These are phyloP conservation scores for Trachurus trachurus DNA, from an alignment of 2,797 vertebrate species.

Conservation along the genomic window DNA sequence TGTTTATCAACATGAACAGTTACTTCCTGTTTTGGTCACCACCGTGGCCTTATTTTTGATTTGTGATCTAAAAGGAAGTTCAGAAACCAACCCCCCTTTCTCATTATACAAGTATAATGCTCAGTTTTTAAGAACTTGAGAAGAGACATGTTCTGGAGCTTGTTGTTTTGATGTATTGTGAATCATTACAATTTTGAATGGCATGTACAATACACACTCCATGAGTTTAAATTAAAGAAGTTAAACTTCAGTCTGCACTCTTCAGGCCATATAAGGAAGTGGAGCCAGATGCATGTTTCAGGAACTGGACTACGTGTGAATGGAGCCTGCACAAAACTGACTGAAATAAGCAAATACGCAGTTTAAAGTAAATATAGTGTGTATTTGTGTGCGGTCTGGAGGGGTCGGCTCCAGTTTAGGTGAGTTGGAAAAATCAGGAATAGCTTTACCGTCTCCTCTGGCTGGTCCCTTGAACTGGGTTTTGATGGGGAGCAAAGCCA, in stretches of 20 bases:
- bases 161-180: neutral
- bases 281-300: conserved; percentile 14
- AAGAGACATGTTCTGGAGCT: neutral
- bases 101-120: neutral
- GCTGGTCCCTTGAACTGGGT: conserved; percentile 99
- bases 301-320: conserved; percentile 47
- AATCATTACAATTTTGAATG: neutral
- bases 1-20: neutral
- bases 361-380: fast-evolving
- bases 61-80: neutral
- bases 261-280: conserved; percentile 75
- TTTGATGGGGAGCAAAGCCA: conserved; percentile 94
- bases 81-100: neutral
- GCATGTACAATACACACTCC: neutral
- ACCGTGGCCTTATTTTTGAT: neutral
- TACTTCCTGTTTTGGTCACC: conserved; percentile 28
- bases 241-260: neutral
- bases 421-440: neutral
- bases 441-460: conserved; percentile 87
- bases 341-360: fast-evolving
- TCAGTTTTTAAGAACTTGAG: neutral
- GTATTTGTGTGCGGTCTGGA: neutral
- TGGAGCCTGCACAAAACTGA: neutral
- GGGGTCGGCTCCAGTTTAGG: fast-evolving
- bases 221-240: conserved; percentile 27